Conservation (phyloP, 2,113 vertebrate species). For the Pteruthius melanotis region DNA sequence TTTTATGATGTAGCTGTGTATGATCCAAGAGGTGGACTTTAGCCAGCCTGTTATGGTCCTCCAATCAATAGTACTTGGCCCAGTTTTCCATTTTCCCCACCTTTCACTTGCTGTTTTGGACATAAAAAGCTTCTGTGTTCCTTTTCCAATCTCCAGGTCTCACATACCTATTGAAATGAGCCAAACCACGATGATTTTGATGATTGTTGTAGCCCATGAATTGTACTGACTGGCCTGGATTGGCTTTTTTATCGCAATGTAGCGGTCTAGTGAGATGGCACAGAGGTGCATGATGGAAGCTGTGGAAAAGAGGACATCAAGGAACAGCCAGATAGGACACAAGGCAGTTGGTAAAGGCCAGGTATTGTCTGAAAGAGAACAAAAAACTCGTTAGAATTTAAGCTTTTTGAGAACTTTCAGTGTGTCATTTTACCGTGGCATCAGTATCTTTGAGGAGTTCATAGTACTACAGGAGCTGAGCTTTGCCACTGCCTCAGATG, state of each 20-base stretch:
- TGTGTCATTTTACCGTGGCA: not conserved
- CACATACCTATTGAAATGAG: conserved; percentile 94
- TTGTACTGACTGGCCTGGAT: conserved; percentile 97
- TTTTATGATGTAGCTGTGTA: not conserved
- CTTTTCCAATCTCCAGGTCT: not conserved
- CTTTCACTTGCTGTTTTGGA: not conserved
- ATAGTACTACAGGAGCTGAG: not conserved
- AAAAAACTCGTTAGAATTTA: conserved; percentile 26
- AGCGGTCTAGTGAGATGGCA: conserved; percentile 96
- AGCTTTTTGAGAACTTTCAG: not conserved
- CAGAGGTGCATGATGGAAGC: conserved; percentile 98
- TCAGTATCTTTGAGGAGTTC: not conserved
- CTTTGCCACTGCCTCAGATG: not conserved
- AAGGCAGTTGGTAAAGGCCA: conserved; percentile 90
- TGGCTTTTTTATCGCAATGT: conserved; percentile 96
- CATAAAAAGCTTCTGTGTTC: not conserved
- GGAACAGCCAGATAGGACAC: conserved; percentile 95
- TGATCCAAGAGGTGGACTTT: not conserved
- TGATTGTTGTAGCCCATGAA: conserved; percentile 87
- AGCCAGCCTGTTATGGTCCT: not conserved
- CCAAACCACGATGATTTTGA: conserved; percentile 94
- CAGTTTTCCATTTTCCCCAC: not conserved
- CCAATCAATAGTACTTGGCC: not conserved
- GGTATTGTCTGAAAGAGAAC: conserved; percentile 82
- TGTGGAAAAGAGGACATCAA: conserved; percentile 98